Percentiles rank a stretch among this genome's conserved stretches.
Evolutionary conservation across 2,797 vertebrate species (phyloP).

Genomic region (Crossoptilon crossoptilon): DNA sequence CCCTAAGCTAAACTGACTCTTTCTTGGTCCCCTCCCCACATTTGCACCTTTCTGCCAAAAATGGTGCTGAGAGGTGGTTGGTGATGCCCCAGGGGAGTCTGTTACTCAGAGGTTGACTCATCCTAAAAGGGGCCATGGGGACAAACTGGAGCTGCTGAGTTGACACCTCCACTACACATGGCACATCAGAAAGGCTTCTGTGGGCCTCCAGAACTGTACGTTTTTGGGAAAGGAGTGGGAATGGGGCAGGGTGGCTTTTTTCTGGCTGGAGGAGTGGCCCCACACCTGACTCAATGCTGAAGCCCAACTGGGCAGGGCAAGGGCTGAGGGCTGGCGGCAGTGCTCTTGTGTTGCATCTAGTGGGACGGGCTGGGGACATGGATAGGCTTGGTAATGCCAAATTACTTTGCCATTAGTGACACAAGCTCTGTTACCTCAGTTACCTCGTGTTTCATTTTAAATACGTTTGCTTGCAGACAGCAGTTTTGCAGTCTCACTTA

Average conservation of each 20-base stretch:
- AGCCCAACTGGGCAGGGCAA: background rate
- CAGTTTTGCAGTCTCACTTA: constrained; percentile 38
- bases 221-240: background rate
- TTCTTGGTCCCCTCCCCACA: background rate
- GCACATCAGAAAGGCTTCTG: background rate
- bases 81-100: background rate
- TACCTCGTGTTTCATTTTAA: constrained; percentile 51
- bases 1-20: background rate
- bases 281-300: background rate
- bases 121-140: fast-evolving
- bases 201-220: fast-evolving
- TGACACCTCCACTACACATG: fast-evolving
- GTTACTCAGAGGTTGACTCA: background rate
- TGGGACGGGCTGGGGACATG: background rate
- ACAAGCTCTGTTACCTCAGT: constrained; percentile 30
- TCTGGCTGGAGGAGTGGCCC: background rate
- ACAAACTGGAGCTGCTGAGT: background rate
- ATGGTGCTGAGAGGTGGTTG: background rate
- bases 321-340: background rate
- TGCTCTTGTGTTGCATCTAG: background rate
- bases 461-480: constrained; percentile 36
- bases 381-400: background rate
- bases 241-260: background rate
- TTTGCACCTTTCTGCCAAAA: background rate
- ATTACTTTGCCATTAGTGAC: constrained; percentile 21